Conservation (phyloP, 2,113 vertebrate species). For the Spilogale gracilis region DNA sequence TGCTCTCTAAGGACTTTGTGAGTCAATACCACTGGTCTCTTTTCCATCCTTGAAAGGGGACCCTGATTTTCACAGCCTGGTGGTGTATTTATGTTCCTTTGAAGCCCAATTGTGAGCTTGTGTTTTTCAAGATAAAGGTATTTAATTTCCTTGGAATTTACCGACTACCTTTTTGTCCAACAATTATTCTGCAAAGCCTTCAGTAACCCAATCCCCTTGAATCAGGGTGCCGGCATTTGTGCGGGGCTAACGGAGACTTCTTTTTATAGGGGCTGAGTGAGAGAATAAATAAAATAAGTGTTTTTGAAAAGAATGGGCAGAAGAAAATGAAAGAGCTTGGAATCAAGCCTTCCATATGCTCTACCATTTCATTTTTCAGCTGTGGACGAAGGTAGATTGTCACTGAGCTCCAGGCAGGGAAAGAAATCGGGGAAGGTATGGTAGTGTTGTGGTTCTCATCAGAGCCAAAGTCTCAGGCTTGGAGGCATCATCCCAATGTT, state of each 20-base stretch:
- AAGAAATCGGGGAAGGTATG: not conserved
- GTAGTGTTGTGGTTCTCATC: not conserved
- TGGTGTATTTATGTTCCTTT: constrained; percentile 69
- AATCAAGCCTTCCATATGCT: not conserved
- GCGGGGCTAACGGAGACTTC: constrained; percentile 62
- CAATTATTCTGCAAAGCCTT: constrained; percentile 52
- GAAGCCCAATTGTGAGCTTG: constrained; percentile 69
- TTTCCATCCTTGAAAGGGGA: constrained; percentile 52
- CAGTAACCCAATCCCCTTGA: constrained; percentile 67
- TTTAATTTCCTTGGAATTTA: constrained; percentile 77
- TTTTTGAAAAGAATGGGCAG: constrained; percentile 48
- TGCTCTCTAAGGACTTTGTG: not conserved
- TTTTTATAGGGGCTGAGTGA: constrained; percentile 70
- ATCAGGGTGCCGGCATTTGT: constrained; percentile 42
- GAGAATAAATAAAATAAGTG: constrained; percentile 72
- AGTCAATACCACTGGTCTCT: not conserved
- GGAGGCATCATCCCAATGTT: not conserved
- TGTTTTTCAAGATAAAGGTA: constrained; percentile 83
- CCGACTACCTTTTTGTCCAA: constrained; percentile 50
- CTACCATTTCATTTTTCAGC: not conserved
- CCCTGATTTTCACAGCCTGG: constrained; percentile 71
- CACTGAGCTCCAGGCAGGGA: not conserved
- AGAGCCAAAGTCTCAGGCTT: not conserved
- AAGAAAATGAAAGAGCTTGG: constrained; percentile 59
- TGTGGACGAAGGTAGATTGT: not conserved